phyloP scores from a whole-genome alignment of 2,113 vertebrate genomes.

The Sander vitreus region DNA sequence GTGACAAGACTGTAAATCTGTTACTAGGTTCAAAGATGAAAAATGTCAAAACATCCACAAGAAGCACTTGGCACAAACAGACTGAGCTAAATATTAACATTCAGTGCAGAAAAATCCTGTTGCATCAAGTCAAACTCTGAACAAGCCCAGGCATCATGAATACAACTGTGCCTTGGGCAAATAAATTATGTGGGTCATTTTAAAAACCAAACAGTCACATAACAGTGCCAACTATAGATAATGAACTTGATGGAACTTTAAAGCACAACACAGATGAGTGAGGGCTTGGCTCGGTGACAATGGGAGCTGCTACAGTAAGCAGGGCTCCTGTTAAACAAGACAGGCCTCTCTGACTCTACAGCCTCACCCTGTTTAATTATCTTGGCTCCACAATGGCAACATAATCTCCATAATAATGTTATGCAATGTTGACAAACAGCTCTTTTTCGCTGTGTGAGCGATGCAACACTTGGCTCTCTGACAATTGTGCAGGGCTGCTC shows the following conservation, averaged over 20 bases:
- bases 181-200: neutral
- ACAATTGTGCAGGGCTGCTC: constrained; percentile 11
- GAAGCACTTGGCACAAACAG: neutral
- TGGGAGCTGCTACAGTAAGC: neutral
- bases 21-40: neutral
- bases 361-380: constrained; percentile 14
- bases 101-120: neutral
- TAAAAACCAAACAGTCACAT: neutral
- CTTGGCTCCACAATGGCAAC: neutral
- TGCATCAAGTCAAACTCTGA: neutral
- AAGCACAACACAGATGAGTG: neutral
- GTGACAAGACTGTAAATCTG: neutral
- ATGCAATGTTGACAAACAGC: constrained; percentile 41
- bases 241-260: neutral
- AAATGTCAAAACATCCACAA: neutral
- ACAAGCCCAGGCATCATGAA: constrained; percentile 20
- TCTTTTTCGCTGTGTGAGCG: neutral
- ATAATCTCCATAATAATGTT: constrained; percentile 37
- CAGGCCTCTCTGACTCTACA: neutral
- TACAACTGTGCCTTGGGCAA: neutral
- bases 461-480: constrained; percentile 20
- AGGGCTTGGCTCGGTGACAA: constrained; percentile 8
- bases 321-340: neutral
- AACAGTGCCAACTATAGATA: neutral
- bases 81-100: neutral